Percentiles rank a stretch among this genome's conserved stretches.
phyloP scores from a whole-genome alignment of 2,113 vertebrate species.

The Chlorodrepanis virens region DNA sequence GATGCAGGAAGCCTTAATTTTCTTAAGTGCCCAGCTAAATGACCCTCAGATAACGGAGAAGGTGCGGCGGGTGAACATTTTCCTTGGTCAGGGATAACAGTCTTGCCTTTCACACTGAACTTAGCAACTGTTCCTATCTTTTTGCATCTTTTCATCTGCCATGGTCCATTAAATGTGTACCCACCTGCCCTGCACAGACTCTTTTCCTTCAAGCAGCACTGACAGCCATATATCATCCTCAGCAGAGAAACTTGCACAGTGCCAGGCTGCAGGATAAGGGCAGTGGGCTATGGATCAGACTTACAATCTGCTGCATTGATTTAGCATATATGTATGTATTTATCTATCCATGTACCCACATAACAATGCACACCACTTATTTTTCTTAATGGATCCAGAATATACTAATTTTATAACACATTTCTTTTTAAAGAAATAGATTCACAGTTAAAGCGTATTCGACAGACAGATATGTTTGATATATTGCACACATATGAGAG shows the following conservation, averaged over 20 bases:
- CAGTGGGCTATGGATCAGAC: neutral
- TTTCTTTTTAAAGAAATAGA: neutral
- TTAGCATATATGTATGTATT: neutral
- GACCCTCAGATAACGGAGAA: neutral
- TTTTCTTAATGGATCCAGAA: neutral
- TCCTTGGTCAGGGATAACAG: neutral
- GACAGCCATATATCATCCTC: neutral
- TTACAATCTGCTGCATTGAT: neutral
- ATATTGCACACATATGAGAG: neutral
- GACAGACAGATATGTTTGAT: neutral
- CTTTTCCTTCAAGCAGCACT: neutral
- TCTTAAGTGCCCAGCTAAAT: constrained; percentile 3
- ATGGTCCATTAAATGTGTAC: neutral
- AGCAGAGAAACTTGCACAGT: neutral
- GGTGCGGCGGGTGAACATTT: neutral
- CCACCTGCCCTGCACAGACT: too few relatives aligned
- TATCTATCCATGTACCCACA: neutral
- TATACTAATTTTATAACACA: neutral
- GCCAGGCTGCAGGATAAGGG: neutral
- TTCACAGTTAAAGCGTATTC: neutral
- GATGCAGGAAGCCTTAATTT: constrained; percentile 18
- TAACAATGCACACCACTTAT: neutral
- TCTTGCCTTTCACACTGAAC: neutral
- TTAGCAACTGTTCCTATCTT: neutral
- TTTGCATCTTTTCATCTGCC: neutral